Percentiles rank a stretch among this genome's conserved stretches.
Conservation (phyloP, 2,888 invertebrate species). For the Harpalus rufipes region DNA sequence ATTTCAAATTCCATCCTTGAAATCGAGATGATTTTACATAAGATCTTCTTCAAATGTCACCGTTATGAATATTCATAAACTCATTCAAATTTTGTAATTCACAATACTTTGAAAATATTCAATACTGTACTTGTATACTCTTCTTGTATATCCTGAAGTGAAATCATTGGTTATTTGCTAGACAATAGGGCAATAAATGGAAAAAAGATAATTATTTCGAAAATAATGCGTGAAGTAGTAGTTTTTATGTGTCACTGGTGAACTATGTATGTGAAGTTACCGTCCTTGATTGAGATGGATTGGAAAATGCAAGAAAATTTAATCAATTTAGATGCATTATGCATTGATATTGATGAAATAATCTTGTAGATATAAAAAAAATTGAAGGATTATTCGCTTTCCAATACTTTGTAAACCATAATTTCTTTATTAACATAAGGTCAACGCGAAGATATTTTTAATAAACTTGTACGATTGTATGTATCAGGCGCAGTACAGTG, state of each 20-base stretch:
- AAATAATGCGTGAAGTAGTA: neutral
- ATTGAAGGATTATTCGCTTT: too few relatives aligned
- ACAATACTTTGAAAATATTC: neutral
- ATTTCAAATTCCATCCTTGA: neutral
- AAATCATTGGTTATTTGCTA: neutral
- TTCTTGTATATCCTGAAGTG: neutral
- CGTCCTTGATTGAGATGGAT: neutral
- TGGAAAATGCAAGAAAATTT: neutral
- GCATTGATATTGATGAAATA: neutral
- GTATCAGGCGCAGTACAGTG: too few relatives aligned
- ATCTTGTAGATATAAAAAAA: too few relatives aligned
- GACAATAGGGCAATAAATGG: neutral
- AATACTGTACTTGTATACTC: neutral
- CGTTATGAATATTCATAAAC: conserved; percentile 13
- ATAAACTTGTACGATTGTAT: too few relatives aligned
- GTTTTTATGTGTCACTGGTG: neutral
- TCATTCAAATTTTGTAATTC: neutral
- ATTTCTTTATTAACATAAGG: too few relatives aligned
- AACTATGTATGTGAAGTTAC: neutral
- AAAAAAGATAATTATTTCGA: neutral
- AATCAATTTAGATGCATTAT: neutral
- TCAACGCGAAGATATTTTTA: too few relatives aligned
- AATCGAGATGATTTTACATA: neutral
- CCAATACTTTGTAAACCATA: too few relatives aligned
- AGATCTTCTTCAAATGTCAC: conserved; percentile 18